Conservation (phyloP, 2,888 invertebrate species). For the Macrosoma leucophasiata region DNA sequence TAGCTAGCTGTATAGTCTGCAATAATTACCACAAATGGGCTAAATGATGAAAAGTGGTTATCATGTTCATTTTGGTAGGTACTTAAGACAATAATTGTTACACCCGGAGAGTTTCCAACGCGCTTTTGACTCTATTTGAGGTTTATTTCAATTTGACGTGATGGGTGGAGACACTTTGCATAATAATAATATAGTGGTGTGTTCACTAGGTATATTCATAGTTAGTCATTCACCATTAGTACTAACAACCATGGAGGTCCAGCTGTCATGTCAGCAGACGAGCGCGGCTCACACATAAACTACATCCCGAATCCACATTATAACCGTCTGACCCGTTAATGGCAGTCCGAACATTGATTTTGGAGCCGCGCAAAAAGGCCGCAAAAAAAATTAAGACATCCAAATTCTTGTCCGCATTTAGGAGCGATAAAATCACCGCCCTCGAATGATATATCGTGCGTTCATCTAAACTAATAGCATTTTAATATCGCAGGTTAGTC, state of each 20-base stretch:
- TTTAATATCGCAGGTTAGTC: slow-evolving; percentile 68
- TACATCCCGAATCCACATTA: slow-evolving; percentile 34
- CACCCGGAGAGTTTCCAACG: no score
- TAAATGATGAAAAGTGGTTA: no score
- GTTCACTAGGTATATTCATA: no score
- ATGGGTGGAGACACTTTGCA: not conserved
- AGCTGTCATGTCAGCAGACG: slow-evolving; percentile 52
- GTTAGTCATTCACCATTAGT: no score
- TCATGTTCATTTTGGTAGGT: no score
- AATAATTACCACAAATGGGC: no score
- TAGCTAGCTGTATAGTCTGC: no score
- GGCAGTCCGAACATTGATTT: slow-evolving; percentile 48
- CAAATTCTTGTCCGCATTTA: slow-evolving; percentile 64
- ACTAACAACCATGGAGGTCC: slow-evolving; percentile 3
- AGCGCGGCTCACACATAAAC: slow-evolving; percentile 43
- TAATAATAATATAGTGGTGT: not conserved
- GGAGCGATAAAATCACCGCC: slow-evolving; percentile 63
- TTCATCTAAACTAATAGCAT: slow-evolving; percentile 66
- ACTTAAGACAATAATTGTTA: no score
- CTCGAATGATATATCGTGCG: slow-evolving; percentile 61
- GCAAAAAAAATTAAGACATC: slow-evolving; percentile 56
- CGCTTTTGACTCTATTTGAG: no score
- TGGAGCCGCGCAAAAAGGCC: slow-evolving; percentile 41
- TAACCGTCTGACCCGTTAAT: slow-evolving; percentile 41
- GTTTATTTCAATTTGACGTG: no score